Evolutionary conservation across 2,888 invertebrate genomes (phyloP).

Genomic region (Gortyna flavago): DNA sequence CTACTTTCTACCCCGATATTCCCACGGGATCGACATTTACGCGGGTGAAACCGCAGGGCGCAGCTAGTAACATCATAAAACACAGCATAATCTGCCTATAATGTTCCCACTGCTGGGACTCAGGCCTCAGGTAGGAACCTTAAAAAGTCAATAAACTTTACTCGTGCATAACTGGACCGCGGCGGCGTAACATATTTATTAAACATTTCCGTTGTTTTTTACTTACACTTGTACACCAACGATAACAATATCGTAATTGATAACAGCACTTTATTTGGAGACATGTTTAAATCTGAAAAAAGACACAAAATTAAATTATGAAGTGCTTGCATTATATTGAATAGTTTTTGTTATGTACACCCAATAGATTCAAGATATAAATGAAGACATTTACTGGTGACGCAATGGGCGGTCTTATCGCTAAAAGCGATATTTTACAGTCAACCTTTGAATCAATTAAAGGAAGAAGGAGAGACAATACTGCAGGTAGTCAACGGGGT

Average conservation of each 20-base stretch:
- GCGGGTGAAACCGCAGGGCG: too few relatives aligned
- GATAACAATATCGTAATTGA: slow-evolving; percentile 69
- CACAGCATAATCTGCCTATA: too few relatives aligned
- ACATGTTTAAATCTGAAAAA: slow-evolving; percentile 76
- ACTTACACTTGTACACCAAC: slow-evolving; percentile 77
- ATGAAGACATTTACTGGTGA: background rate
- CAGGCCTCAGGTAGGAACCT: background rate
- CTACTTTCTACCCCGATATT: too few relatives aligned
- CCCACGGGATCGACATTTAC: too few relatives aligned
- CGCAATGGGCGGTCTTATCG: background rate
- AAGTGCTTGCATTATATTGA: too few relatives aligned
- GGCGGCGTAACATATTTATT: background rate
- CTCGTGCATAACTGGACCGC: background rate
- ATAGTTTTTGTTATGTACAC: background rate
- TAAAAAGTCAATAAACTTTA: background rate
- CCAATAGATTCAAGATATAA: background rate
- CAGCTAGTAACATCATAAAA: too few relatives aligned
- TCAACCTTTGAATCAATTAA: too few relatives aligned
- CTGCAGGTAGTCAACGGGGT: background rate
- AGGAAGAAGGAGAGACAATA: too few relatives aligned
- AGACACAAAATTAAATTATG: background rate
- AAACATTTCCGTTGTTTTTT: background rate
- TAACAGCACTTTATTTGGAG: slow-evolving; percentile 61
- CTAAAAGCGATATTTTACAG: background rate
- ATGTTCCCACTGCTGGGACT: too few relatives aligned